phyloP scores from a whole-genome alignment of 1,140 invertebrate genomes.

The Diorhabda elongata region DNA sequence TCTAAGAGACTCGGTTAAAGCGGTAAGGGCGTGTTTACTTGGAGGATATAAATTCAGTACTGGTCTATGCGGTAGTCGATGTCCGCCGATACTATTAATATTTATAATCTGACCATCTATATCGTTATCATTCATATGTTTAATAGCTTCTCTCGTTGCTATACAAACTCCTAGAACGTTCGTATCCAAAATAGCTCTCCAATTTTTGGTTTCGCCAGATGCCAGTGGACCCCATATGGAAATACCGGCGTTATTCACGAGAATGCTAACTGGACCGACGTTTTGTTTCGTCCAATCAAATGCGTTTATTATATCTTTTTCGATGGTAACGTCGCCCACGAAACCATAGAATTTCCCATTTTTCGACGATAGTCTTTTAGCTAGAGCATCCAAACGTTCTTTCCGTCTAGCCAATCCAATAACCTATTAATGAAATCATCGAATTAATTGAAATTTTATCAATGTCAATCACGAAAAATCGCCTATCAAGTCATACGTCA shows the following conservation, averaged over 20 bases:
- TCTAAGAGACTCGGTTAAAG: conserved; percentile 53
- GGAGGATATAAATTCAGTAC: conserved; percentile 49
- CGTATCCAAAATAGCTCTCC: conserved; percentile 12
- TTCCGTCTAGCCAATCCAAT: conserved; percentile 17
- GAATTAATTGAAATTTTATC: no score
- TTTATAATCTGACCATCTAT: conserved; percentile 65
- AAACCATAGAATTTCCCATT: conserved; percentile 7
- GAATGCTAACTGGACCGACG: conserved; percentile 61
- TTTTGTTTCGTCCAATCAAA: conserved; percentile 60
- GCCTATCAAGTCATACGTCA: no score
- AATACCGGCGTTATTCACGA: conserved; percentile 69
- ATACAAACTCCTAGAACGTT: conserved; percentile 56
- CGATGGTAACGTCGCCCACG: conserved; percentile 10
- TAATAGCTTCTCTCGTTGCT: conserved; percentile 60
- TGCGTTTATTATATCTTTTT: conserved; percentile 53
- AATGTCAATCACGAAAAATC: no score
- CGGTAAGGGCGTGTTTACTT: conserved; percentile 54
- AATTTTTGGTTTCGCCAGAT: conserved; percentile 26
- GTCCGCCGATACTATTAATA: conserved; percentile 55
- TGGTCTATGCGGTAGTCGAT: conserved; percentile 20
- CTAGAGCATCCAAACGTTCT: conserved; percentile 8
- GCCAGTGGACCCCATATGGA: conserved; percentile 29
- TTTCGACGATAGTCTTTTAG: not conserved
- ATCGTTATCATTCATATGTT: conserved; percentile 55
- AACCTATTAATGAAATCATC: conserved; percentile 1